Evolutionary conservation across 1,140 invertebrate species (phyloP), one percentile per base, ranked within the genome.

Genomic region (Globodera ellingtonae): DNA sequence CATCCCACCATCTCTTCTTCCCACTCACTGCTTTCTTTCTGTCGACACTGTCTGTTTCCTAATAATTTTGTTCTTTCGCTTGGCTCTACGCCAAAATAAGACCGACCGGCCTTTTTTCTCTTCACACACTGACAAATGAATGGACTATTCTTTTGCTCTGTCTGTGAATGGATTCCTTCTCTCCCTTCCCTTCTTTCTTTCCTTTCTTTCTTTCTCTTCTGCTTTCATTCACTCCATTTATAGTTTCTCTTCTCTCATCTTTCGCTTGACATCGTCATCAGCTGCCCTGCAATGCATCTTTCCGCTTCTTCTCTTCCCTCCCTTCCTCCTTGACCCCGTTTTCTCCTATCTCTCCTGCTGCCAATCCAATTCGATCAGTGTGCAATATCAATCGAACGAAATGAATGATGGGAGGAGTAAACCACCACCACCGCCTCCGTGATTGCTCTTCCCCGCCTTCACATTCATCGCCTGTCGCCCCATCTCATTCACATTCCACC

Each of bases 311-410:
- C 24, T 44, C 35, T 44, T 70, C 67, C 24, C 24, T 21, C n/a
- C 35, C 24, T 70, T 70, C 24, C 24, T 70, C 67, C 67, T 70
- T 70, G 67, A 70, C 67, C 67, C n/a, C 67, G 46, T 24, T 70
- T 44, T 70, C 67, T 24, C 35, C 67, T 52, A 13, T 62, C 67
- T 47, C 35, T 24, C 67, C 59, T 21, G 21, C 21, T 44, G 21
- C 67, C 67, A 70, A 10, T 70, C 67, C 67, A 70, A 35, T 70
- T 70, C 67, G 67, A 70, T 70, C 67, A 70, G 67, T 21, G 67
- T 70, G 67, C n/a, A 65, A 70, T 70, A 70, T 70, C 67, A 47
- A 70, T 44, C 67, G 67, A 70, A 47, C 21, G n/a, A 47, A 44
- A 70, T 35, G 67, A 62, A 13, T 62, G 67, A 70, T 15, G 7